Evolutionary conservation across 1,140 invertebrate genomes (phyloP), one percentile per base, ranked within the genome.

Genomic region (Monochamus saltuarius): DNA sequence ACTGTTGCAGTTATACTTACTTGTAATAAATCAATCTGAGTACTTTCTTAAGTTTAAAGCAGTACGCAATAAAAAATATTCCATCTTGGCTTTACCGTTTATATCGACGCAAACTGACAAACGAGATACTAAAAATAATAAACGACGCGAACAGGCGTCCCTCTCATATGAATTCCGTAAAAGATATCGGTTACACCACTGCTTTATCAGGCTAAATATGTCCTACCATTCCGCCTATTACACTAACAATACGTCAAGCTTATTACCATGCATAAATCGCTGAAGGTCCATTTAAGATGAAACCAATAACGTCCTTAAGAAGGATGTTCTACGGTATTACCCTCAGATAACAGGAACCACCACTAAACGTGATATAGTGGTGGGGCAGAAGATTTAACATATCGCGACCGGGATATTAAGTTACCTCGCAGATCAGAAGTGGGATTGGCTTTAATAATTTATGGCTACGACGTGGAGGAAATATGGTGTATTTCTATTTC

Each of bases 351-450:
- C 66, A 61, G 66, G 43, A 66, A 65, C 61, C 58, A 56, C 67
- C 59, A 64, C 66, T 71, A 67, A 71, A 67, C 61, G 65, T 71
- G 67, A 71, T 71, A 66, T 69, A 70, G 38, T 50, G 42, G n/a
- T 46, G 56, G 60, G 62, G 54, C 34, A 64, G 60, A 45, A 49
- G 56, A 36, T 39, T 61, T 56, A 59, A 66, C 63, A 49, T 68
- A 57, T 55, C 56, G 60, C 57, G 58, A 55, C 58, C 65, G 62
- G n/a, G 43, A 46, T 9, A 46, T 29, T 29, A 29, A 29, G 22
- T 29, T 59, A 61, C 42, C 58, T 64, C 54, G 43, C 57, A 47
- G 58, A 61, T 62, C 50, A 45, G 46, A 59, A 47, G 53, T 10
- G 51, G 56, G 53, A 61, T 61, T 38, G 65, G 42, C 40, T 51